These are phyloP conservation scores for Scaptomyza pallida DNA, from an alignment of 1,140 invertebrate genomes.

Conservation along the genomic window DNA sequence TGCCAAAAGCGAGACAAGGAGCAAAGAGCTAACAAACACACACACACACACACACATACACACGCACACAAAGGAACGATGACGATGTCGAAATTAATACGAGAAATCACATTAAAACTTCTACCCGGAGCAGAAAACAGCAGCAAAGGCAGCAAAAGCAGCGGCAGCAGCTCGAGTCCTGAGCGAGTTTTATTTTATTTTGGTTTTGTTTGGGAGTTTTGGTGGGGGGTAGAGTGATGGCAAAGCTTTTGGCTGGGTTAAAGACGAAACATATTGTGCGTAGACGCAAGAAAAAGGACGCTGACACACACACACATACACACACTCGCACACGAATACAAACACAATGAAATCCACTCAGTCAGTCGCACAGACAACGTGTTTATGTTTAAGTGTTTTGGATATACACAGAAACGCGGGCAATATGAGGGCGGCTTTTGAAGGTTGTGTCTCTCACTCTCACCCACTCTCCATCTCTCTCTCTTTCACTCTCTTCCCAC, in stretches of 20 bases:
- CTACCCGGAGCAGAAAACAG: slow-evolving; percentile 42
- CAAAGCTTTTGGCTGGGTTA: slow-evolving; percentile 74
- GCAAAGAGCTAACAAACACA: neutral
- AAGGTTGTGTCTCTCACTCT: slow-evolving; percentile 31
- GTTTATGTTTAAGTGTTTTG: slow-evolving; percentile 81
- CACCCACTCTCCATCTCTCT: too few species aligned
- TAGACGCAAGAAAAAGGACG: slow-evolving; percentile 74
- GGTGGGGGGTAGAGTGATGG: slow-evolving; percentile 32
- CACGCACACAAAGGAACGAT: slow-evolving; percentile 52
- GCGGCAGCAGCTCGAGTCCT: slow-evolving; percentile 3
- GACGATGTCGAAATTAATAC: slow-evolving; percentile 82
- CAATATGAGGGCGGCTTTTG: slow-evolving; percentile 54
- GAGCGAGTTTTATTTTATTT: slow-evolving; percentile 2
- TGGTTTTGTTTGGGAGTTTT: slow-evolving; percentile 3
- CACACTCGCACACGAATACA: slow-evolving; percentile 27
- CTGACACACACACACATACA: slow-evolving; percentile 36
- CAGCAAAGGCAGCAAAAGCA: neutral
- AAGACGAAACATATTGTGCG: slow-evolving; percentile 82
- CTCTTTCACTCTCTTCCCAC: slow-evolving; percentile 45
- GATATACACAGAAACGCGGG: slow-evolving; percentile 46
- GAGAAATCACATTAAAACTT: slow-evolving; percentile 82
- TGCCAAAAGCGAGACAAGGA: slow-evolving; percentile 22
- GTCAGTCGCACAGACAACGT: slow-evolving; percentile 60
- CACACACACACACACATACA: neutral
- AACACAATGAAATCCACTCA: slow-evolving; percentile 22